Evolutionary conservation across 2,113 vertebrate genomes (phyloP).

Genomic region (Gulo gulo): DNA sequence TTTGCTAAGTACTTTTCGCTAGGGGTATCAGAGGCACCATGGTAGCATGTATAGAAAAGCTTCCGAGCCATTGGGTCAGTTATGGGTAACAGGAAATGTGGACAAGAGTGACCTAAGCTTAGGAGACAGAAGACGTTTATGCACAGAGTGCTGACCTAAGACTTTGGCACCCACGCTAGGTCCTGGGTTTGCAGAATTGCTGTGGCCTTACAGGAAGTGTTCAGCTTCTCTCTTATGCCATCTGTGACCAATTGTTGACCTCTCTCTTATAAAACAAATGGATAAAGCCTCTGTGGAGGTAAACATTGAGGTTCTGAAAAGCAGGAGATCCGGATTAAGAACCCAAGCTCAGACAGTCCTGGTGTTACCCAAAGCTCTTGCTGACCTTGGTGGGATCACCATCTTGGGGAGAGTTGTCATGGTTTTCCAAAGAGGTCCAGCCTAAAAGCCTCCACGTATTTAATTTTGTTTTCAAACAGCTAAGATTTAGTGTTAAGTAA

Average conservation of each 20-base stretch:
- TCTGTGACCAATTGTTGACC: background rate
- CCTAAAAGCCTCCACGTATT: background rate
- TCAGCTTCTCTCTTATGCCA: background rate
- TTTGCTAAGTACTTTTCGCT: background rate
- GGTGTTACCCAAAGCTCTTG: background rate
- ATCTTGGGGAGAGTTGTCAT: conserved; percentile 41
- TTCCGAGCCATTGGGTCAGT: background rate
- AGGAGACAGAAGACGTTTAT: background rate
- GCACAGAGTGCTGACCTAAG: background rate
- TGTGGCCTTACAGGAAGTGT: background rate
- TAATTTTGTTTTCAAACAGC: conserved; percentile 22
- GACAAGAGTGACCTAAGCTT: background rate
- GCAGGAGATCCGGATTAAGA: background rate
- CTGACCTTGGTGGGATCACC: background rate
- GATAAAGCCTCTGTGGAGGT: background rate
- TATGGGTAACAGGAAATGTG: background rate
- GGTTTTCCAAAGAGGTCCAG: conserved; percentile 29
- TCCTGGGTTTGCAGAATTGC: no score
- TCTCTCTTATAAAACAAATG: background rate
- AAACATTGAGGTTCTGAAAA: background rate
- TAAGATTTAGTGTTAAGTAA: conserved; percentile 39
- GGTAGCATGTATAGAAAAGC: background rate
- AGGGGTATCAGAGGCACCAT: fast-evolving
- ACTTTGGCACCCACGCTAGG: background rate
- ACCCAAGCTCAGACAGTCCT: background rate